Percentiles rank a stretch among this genome's conserved stretches.
phyloP scores from a whole-genome alignment of 1,140 invertebrate species.

The Psilanteris sp. region DNA sequence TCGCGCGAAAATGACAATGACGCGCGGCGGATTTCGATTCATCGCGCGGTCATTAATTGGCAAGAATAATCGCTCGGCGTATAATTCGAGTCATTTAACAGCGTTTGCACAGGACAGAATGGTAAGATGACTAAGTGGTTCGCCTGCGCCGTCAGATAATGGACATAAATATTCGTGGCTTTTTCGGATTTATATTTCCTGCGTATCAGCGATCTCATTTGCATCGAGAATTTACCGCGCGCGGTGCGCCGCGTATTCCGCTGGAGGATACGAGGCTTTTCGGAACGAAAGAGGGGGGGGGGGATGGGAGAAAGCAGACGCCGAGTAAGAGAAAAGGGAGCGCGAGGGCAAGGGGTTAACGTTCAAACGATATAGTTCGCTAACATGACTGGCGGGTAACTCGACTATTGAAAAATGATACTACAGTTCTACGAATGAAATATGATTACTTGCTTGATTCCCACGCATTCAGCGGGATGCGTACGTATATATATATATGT shows the following conservation, averaged over 20 bases:
- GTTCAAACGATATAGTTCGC: conserved; percentile 68
- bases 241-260: conserved; percentile 56
- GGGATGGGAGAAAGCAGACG: conserved; percentile 2
- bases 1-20: no score
- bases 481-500: no score
- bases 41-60: conserved; percentile 40
- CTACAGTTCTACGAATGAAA: conserved; percentile 72
- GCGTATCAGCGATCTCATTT: conserved; percentile 78
- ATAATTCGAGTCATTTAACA: conserved; percentile 58
- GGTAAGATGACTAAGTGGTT: conserved; percentile 61
- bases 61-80: conserved; percentile 11
- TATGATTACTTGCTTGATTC: conserved; percentile 72
- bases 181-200: conserved; percentile 79
- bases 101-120: conserved; percentile 46
- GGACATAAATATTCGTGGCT: conserved; percentile 77
- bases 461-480: conserved; percentile 23
- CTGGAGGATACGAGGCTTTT: conserved; percentile 14
- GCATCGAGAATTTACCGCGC: conserved; percentile 76
- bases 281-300: conserved; percentile 22
- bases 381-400: conserved; percentile 69
- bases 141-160: conserved; percentile 72
- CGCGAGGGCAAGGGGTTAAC: conserved; percentile 52
- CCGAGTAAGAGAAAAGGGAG: conserved; percentile 21
- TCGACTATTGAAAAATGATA: conserved; percentile 77
- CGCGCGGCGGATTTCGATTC: no score